Evolutionary conservation across 2,797 vertebrate species (phyloP).

Genomic region (Delichon dasypus): DNA sequence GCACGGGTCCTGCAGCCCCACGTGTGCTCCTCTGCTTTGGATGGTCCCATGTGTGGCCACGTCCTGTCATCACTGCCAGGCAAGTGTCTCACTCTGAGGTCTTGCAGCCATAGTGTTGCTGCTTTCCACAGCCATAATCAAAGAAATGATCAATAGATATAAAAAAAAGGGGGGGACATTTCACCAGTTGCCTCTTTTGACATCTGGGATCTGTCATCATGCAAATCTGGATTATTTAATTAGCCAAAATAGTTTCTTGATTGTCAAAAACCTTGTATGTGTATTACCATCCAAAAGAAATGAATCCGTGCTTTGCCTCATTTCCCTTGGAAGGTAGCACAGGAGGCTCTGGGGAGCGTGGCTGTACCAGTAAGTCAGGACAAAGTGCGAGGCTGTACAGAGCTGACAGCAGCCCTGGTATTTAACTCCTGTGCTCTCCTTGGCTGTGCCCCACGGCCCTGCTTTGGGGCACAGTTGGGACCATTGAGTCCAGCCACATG

Average conservation of each 20-base stretch:
- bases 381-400: conserved; percentile 29
- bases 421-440: conserved; percentile 8
- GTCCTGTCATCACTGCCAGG: neutral
- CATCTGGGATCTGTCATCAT: conserved; percentile 22
- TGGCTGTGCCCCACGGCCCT: neutral
- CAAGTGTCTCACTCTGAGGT: neutral
- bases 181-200: neutral
- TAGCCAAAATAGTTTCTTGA: neutral
- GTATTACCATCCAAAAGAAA: neutral
- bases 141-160: neutral
- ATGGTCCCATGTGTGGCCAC: neutral
- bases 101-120: neutral
- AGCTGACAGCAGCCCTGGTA: neutral
- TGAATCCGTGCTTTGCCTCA: neutral
- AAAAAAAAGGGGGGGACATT: neutral
- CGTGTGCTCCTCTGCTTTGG: neutral
- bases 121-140: neutral
- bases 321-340: conserved; percentile 28
- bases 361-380: conserved; percentile 8
- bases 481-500: neutral
- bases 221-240: conserved; percentile 2
- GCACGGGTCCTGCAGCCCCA: neutral
- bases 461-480: neutral
- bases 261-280: neutral
- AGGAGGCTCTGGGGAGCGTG: conserved; percentile 37